Percentiles rank a stretch among this genome's conserved stretches.
Evolutionary conservation across 2,888 invertebrate genomes (phyloP).

Genomic region (Caenorhabditis macrosperma): DNA sequence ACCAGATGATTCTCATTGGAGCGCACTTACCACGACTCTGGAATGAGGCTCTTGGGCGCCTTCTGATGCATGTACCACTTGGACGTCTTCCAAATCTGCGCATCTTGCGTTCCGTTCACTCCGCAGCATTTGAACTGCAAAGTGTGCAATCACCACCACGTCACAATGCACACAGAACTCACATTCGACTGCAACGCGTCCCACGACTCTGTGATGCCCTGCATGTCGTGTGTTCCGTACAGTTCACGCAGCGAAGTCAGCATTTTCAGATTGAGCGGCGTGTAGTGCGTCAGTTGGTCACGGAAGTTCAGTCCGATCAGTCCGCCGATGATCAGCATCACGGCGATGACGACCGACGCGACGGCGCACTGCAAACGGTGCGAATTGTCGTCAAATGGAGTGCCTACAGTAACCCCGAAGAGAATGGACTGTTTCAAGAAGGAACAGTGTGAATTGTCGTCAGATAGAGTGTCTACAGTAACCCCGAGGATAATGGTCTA

Average conservation of each 20-base stretch:
- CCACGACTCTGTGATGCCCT: slow-evolving; percentile 78
- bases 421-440: no score
- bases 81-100: slow-evolving; percentile 77
- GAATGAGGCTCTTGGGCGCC: slow-evolving; percentile 60
- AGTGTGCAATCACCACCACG: neutral
- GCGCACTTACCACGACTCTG: slow-evolving; percentile 56
- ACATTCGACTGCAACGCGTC: slow-evolving; percentile 78
- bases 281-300: slow-evolving; percentile 72
- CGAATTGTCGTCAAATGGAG: neutral
- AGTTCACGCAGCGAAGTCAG: slow-evolving; percentile 77
- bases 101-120: slow-evolving; percentile 78
- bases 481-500: no score
- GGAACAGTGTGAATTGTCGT: no score
- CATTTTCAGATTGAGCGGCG: slow-evolving; percentile 79
- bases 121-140: slow-evolving; percentile 79
- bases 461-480: no score
- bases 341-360: slow-evolving; percentile 74
- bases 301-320: slow-evolving; percentile 80
- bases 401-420: no score
- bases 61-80: slow-evolving; percentile 80
- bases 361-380: slow-evolving; percentile 74
- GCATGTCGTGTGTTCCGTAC: slow-evolving; percentile 76
- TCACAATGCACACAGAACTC: slow-evolving; percentile 33
- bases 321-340: slow-evolving; percentile 79
- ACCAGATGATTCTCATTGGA: no score